Base-by-base conservation (phyloP, 2,888 invertebrate genomes). In the Xylota sylvarum region DNA sequence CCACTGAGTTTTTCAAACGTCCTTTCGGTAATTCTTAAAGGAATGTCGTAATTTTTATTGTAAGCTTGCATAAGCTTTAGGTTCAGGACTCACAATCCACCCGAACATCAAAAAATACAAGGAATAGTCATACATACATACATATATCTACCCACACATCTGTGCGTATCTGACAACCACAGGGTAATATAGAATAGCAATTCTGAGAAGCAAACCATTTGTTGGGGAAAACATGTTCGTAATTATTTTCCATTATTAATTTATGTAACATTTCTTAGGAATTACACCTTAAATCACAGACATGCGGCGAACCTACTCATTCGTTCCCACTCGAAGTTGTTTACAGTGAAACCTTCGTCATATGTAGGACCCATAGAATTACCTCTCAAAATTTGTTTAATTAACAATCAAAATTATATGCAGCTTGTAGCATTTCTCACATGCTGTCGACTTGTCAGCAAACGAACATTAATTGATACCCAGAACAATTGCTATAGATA, bases 401-500 rank as follows among this genome's bases (percentile, higher is more conserved):
- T 62, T 52, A 78, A 69, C 17, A 48, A 19, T 46, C 30, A 32
- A n/a, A 52, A 37, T 1, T n/a, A 32, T 32, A 50, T 12, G 46
- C 79, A 55, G 23, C n/a, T 64, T 56, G n/a, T 58, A 72, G 10
- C 27, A 32, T 67, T 50, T 17, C 35, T 67, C 52, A 48, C 76
- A 74, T 76, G 69, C 74, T 69, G 55, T 9, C 74, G 46, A 17
- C 65, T 50, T 80, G 58, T 65, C 72, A 56, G 10, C 17, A 62
- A 9, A n/a, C 12, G 43, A 62, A 62, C 27, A 23, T 60, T 60
- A 69, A 77, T 50, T 27, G 46, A 67, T 67, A 48, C 14, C 10
- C 19, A 67, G 48, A 58, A 50, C 56, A 58, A 50, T 19, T 3
- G 52, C 19, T 56, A 9, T 48, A 65, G 35, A 37, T 46, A 56